A percentile compares a stretch with the other conserved stretches of the same genome.
phyloP scores from a whole-genome alignment of 2,797 vertebrate species.

The Sebastes paucispinis region DNA sequence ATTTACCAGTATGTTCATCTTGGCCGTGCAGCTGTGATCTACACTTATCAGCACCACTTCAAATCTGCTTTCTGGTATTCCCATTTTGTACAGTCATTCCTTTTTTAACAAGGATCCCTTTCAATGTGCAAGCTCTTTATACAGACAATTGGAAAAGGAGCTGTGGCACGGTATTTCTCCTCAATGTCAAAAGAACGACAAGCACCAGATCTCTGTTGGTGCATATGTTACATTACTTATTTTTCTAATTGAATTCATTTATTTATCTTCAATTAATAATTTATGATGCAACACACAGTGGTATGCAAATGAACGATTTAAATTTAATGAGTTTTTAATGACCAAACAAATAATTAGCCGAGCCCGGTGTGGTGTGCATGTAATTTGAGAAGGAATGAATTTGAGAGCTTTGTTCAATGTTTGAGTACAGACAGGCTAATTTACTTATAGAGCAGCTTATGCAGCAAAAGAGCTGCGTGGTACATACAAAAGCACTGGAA shows the following conservation, averaged over 20 bases:
- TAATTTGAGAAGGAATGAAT: slow-evolving; percentile 83
- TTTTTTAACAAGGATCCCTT: slow-evolving; percentile 32
- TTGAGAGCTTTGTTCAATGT: slow-evolving; percentile 80
- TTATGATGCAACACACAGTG: slow-evolving; percentile 85
- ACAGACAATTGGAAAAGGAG: slow-evolving; percentile 30
- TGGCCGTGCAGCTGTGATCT: slow-evolving; percentile 44
- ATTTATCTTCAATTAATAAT: slow-evolving; percentile 89
- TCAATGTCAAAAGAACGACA: slow-evolving; percentile 82
- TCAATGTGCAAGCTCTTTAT: slow-evolving; percentile 21
- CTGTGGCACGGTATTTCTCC: slow-evolving; percentile 27
- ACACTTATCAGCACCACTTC: slow-evolving; percentile 45
- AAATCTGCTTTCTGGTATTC: slow-evolving; percentile 48
- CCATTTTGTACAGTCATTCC: slow-evolving; percentile 24
- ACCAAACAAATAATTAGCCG: slow-evolving; percentile 88
- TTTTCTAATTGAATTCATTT: slow-evolving; percentile 86
- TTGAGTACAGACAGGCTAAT: slow-evolving; percentile 75
- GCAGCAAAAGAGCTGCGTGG: slow-evolving; percentile 51
- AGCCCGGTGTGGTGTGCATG: slow-evolving; percentile 82
- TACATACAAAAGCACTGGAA: slow-evolving; percentile 57
- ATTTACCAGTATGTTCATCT: slow-evolving; percentile 45
- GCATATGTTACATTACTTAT: slow-evolving; percentile 84
- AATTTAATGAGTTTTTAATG: slow-evolving; percentile 91
- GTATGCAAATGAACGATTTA: slow-evolving; percentile 89
- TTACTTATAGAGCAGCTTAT: slow-evolving; percentile 71
- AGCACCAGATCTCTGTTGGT: slow-evolving; percentile 73